A percentile compares a stretch with the other conserved stretches of the same genome.
phyloP scores from a whole-genome alignment of 1,140 invertebrate species.

The Mya arenaria region DNA sequence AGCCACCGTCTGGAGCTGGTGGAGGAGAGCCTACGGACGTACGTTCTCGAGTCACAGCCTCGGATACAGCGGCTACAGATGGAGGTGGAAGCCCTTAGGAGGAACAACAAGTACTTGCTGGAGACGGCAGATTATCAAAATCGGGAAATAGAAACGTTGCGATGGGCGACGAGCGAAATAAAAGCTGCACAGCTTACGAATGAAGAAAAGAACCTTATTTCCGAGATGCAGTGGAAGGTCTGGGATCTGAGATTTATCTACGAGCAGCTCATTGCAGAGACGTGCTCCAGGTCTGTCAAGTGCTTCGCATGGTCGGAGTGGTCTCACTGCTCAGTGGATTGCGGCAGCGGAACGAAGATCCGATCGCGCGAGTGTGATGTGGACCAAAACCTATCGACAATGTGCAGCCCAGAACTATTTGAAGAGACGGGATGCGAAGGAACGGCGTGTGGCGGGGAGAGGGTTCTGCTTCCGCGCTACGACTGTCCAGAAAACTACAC shows the following conservation, averaged over 20 bases:
- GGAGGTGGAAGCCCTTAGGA: background rate
- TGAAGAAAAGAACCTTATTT: slow-evolving; percentile 36
- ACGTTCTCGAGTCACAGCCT: background rate
- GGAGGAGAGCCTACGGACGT: slow-evolving; percentile 5
- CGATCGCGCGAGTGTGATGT: slow-evolving; percentile 6
- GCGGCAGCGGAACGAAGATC: slow-evolving; percentile 16
- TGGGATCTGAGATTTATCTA: slow-evolving; percentile 33
- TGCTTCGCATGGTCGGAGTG: slow-evolving; percentile 31
- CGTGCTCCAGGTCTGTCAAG: slow-evolving; percentile 2
- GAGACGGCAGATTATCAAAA: slow-evolving; percentile 3
- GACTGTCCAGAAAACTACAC: slow-evolving; percentile 20
- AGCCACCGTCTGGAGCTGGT: slow-evolving; percentile 3
- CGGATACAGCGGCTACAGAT: background rate
- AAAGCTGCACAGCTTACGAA: background rate
- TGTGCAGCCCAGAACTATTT: slow-evolving; percentile 16
- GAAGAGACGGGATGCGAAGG: slow-evolving; percentile 6
- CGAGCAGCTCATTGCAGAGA: slow-evolving; percentile 6
- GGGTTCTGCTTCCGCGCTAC: background rate
- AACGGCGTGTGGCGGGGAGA: background rate
- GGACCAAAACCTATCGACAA: slow-evolving; percentile 7
- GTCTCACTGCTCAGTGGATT: slow-evolving; percentile 26
- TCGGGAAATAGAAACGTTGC: background rate
- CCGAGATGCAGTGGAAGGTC: slow-evolving; percentile 48
- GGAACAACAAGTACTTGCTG: background rate
- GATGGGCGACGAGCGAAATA: slow-evolving; percentile 11